These are phyloP conservation scores for Fragum sueziense DNA, from an alignment of 2,888 invertebrate genomes.

Conservation along the genomic window DNA sequence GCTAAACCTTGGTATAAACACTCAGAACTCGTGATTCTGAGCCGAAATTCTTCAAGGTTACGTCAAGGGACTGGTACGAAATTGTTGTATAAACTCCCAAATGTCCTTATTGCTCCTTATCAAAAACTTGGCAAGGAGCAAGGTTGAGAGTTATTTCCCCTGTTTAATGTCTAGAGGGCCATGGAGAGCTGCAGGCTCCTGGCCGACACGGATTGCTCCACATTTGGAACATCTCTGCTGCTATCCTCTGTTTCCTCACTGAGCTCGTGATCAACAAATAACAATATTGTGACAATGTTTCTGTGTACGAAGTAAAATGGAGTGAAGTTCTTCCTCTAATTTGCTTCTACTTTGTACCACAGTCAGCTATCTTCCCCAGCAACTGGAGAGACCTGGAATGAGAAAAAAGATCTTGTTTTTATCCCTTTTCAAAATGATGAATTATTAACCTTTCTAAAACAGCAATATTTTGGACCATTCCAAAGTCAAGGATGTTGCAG, in stretches of 20 bases:
- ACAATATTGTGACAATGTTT: background rate
- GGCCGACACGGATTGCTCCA: background rate
- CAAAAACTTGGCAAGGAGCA: slow-evolving; percentile 62
- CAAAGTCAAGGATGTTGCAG: too few species aligned
- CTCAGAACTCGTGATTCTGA: slow-evolving; percentile 1
- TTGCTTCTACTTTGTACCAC: background rate
- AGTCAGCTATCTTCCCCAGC: slow-evolving; percentile 12
- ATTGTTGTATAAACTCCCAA: slow-evolving; percentile 41
- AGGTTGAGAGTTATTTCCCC: slow-evolving; percentile 60
- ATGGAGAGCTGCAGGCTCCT: slow-evolving; percentile 42
- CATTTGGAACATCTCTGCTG: slow-evolving; percentile 18
- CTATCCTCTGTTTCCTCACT: slow-evolving; percentile 13
- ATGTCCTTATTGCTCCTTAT: slow-evolving; percentile 51
- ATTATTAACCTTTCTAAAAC: too few species aligned
- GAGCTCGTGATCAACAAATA: background rate
- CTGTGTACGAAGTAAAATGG: background rate
- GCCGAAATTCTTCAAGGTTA: slow-evolving; percentile 15
- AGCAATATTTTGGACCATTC: too few species aligned
- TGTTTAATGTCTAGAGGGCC: slow-evolving; percentile 33
- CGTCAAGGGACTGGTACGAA: slow-evolving; percentile 5
- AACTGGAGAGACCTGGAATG: slow-evolving; percentile 13
- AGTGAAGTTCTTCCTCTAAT: background rate
- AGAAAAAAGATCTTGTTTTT: background rate
- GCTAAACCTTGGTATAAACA: slow-evolving; percentile 16
- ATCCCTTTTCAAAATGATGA: too few species aligned